Evolutionary conservation across 2,888 invertebrate genomes (phyloP).

Genomic region (Trissonchulus sp.): DNA sequence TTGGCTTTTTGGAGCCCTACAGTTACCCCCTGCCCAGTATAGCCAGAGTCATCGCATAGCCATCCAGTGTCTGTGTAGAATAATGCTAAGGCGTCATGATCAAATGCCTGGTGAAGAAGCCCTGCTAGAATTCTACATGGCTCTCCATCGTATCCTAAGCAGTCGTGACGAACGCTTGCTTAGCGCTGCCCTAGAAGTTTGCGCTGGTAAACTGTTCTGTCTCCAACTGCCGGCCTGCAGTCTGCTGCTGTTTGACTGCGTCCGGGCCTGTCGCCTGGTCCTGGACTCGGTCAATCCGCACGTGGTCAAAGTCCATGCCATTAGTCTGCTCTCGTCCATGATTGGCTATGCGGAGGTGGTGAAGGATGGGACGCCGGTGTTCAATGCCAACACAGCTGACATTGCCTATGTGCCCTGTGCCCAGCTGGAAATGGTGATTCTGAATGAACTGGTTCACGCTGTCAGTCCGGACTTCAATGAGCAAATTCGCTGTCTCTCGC

Average conservation of each 20-base stretch:
- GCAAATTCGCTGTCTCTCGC: neutral
- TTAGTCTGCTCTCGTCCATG: neutral
- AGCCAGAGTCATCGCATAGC: neutral
- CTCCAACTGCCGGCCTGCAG: conserved; percentile 7
- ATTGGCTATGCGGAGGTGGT: neutral
- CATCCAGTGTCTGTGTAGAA: conserved; percentile 21
- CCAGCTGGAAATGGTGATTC: neutral
- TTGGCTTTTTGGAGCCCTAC: conserved; percentile 80
- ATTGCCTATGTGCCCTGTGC: neutral
- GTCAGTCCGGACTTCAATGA: neutral
- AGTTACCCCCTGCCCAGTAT: conserved; percentile 21
- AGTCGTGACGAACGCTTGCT: conserved; percentile 35
- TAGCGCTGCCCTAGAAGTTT: conserved; percentile 30
- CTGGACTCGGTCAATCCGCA: neutral
- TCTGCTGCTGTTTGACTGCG: conserved; percentile 18
- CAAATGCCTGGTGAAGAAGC: neutral
- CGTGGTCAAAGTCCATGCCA: neutral
- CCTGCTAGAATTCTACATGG: conserved; percentile 6
- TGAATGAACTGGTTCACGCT: conserved; percentile 11
- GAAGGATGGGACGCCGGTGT: neutral
- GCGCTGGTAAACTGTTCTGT: neutral
- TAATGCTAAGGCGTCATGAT: conserved; percentile 21
- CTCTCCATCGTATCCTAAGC: conserved; percentile 13
- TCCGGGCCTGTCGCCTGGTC: neutral
- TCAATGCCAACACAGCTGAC: neutral